A percentile compares a stretch with the other conserved stretches of the same genome.
Conservation (phyloP, 2,888 invertebrate species). For the Amphipyra tragopoginis region DNA sequence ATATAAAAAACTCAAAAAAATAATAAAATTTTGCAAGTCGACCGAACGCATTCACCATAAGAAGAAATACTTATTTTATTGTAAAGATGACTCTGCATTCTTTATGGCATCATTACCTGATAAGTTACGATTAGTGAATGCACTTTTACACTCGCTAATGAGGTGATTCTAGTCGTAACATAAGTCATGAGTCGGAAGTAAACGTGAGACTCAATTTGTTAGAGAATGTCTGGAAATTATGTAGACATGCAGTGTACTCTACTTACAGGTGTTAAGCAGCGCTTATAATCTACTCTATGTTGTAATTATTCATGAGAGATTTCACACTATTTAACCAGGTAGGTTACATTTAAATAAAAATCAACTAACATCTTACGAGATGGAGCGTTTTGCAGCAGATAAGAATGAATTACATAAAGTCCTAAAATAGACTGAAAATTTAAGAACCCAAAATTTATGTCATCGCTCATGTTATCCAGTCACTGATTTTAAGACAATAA, state of each 20-base stretch:
- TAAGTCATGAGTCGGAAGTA: constrained; percentile 41
- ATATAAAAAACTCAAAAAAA: too few species aligned
- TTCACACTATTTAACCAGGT: constrained; percentile 8
- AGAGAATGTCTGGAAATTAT: constrained; percentile 17
- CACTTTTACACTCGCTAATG: constrained; percentile 30
- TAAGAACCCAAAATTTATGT: too few species aligned
- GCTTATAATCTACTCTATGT: neutral
- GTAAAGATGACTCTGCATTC: constrained; percentile 18
- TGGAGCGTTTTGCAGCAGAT: neutral
- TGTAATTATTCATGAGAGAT: constrained; percentile 15
- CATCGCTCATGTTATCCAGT: too few species aligned
- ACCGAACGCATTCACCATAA: too few species aligned
- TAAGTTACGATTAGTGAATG: constrained; percentile 12
- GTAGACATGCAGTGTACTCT: neutral
- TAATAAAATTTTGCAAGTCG: too few species aligned
- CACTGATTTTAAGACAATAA: too few species aligned
- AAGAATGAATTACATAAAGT: too few species aligned
- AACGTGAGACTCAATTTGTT: constrained; percentile 31
- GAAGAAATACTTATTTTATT: neutral
- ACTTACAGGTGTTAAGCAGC: constrained; percentile 8
- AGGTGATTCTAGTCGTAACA: constrained; percentile 27
- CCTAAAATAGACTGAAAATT: too few species aligned
- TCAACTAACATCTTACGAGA: too few species aligned
- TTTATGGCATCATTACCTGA: neutral
- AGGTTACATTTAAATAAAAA: too few species aligned